phyloP scores from a whole-genome alignment of 2,888 invertebrate species.

The Branchellion lobata region DNA sequence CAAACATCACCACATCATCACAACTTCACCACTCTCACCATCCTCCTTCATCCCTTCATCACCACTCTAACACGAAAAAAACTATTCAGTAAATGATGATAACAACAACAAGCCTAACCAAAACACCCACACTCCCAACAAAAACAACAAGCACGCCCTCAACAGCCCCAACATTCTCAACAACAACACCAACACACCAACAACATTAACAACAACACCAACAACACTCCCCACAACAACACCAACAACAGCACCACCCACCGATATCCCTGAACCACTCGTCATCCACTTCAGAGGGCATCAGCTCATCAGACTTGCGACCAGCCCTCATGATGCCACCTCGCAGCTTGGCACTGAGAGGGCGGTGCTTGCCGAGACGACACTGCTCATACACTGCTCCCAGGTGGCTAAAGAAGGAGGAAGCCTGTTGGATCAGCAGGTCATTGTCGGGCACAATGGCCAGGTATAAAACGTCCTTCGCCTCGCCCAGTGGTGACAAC shows the following conservation, averaged over 20 bases:
- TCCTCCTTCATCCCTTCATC: too few relatives aligned
- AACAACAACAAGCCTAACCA: too few relatives aligned
- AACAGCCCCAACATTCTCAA: neutral
- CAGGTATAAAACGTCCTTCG: conserved; percentile 89
- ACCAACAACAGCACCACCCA: conserved; percentile 46
- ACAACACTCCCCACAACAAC: neutral
- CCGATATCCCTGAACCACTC: conserved; percentile 84
- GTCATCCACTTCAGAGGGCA: conserved; percentile 75
- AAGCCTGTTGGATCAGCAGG: conserved; percentile 74
- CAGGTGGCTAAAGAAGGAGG: conserved; percentile 86
- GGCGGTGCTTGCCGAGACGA: conserved; percentile 86
- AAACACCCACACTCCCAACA: too few relatives aligned
- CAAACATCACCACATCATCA: too few relatives aligned
- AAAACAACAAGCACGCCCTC: too few relatives aligned
- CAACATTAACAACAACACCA: neutral
- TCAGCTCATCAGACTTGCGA: conserved; percentile 67
- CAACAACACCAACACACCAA: neutral
- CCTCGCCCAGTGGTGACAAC: conserved; percentile 93
- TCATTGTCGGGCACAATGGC: conserved; percentile 91
- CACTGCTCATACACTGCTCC: conserved; percentile 91
- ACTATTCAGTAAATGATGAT: too few relatives aligned
- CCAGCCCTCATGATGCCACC: conserved; percentile 86
- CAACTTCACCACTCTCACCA: too few relatives aligned
- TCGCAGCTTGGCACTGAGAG: conserved; percentile 75
- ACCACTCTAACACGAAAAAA: too few relatives aligned